Evolutionary conservation across 2,113 vertebrate species (phyloP).

Genomic region (Megaceryle maxima): DNA sequence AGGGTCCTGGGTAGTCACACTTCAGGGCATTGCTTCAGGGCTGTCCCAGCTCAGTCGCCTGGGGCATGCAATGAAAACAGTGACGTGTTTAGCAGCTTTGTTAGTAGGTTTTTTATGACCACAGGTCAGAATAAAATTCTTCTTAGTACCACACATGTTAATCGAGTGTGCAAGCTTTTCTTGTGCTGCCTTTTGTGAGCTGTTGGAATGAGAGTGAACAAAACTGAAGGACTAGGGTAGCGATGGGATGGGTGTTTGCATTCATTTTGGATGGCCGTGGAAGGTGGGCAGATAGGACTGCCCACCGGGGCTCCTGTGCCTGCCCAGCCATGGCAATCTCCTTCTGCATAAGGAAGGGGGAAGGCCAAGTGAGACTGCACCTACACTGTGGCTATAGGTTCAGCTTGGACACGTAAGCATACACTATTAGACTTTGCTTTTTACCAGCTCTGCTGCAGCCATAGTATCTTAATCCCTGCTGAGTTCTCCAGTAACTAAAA

Average conservation of each 20-base stretch:
- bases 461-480: background rate
- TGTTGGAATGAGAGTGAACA: background rate
- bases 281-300: background rate
- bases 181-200: background rate
- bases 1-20: background rate
- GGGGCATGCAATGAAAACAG: background rate
- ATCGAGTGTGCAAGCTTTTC: background rate
- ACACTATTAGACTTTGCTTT: background rate
- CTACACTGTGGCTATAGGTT: background rate
- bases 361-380: background rate
- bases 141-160: background rate
- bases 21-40: background rate
- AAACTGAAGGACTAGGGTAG: background rate
- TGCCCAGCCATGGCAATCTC: background rate
- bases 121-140: background rate
- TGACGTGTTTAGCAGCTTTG: background rate
- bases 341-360: background rate
- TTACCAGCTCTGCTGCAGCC: background rate
- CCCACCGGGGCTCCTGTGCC: no score
- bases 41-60: background rate
- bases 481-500: background rate
- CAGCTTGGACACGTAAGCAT: accelerated
- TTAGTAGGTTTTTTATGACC: background rate
- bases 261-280: accelerated
- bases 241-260: background rate